A percentile compares a stretch with the other conserved stretches of the same genome.
Evolutionary conservation across 2,113 vertebrate species (phyloP).

Genomic region (Sphaerodactylus townsendi): DNA sequence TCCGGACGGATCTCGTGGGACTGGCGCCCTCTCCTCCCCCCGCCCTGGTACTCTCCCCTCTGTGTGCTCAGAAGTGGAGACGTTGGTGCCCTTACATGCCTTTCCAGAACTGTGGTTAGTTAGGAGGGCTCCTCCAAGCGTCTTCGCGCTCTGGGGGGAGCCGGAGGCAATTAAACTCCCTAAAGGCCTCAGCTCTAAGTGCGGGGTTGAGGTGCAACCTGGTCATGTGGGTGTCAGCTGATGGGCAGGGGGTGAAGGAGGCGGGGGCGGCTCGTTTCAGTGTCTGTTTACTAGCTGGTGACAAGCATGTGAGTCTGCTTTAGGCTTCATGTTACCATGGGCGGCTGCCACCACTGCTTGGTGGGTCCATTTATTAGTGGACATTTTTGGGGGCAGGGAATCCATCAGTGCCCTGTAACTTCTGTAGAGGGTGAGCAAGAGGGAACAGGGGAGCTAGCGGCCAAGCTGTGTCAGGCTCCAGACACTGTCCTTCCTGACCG

Average conservation of each 20-base stretch:
- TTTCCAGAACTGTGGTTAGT: too few species aligned
- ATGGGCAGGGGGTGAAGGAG: not conserved
- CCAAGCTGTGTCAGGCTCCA: too few species aligned
- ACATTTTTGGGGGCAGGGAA: not conserved
- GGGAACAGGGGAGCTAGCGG: too few species aligned
- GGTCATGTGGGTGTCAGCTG: slow-evolving; percentile 12
- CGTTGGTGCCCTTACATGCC: not conserved
- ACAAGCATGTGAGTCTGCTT: not conserved
- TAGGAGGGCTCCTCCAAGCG: too few species aligned
- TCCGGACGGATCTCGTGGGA: not conserved
- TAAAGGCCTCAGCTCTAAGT: not conserved
- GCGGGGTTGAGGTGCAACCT: not conserved
- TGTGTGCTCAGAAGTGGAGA: not conserved
- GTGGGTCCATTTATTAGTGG: not conserved
- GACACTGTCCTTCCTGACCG: too few species aligned
- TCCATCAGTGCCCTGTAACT: too few species aligned
- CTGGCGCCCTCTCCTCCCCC: too few species aligned
- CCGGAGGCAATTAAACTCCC: not conserved
- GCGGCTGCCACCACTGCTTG: not conserved
- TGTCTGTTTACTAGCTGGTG: not conserved
- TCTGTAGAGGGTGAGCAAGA: too few species aligned
- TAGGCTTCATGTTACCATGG: not conserved
- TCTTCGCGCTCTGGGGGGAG: not conserved
- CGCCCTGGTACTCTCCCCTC: too few species aligned
- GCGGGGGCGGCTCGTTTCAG: not conserved